A percentile compares a stretch with the other conserved stretches of the same genome.
phyloP scores from a whole-genome alignment of 1,140 invertebrate genomes.

The Drosophila parabipectinata region DNA sequence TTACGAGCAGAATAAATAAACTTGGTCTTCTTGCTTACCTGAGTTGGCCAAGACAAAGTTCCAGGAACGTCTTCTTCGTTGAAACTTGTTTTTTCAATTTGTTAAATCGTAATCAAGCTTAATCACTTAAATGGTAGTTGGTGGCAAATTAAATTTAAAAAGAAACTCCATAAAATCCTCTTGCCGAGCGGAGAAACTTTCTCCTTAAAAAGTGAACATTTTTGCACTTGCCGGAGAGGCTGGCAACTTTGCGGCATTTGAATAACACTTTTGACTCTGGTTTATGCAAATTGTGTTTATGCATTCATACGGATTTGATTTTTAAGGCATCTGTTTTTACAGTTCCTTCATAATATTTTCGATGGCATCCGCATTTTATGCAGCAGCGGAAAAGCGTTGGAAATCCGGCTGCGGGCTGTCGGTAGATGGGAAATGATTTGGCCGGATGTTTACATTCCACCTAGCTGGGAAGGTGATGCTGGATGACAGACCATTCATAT shows the following conservation, averaged over 20 bases:
- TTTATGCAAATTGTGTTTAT: slow-evolving; percentile 46
- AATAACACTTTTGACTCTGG: slow-evolving; percentile 5
- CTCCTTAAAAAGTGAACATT: not conserved
- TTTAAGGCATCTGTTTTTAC: slow-evolving; percentile 53
- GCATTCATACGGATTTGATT: slow-evolving; percentile 41
- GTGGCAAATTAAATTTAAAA: not conserved
- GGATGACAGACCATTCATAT: slow-evolving; percentile 41
- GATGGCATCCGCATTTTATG: slow-evolving; percentile 25
- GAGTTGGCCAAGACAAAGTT: slow-evolving; percentile 22
- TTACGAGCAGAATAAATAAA: slow-evolving; percentile 9
- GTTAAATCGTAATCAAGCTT: not conserved
- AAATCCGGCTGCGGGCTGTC: not conserved
- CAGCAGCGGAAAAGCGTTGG: slow-evolving; percentile 19
- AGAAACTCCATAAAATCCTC: not conserved
- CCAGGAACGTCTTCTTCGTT: not conserved
- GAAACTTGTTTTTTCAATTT: not conserved
- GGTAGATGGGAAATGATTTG: slow-evolving; percentile 13
- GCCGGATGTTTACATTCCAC: slow-evolving; percentile 37
- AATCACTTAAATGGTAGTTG: slow-evolving; percentile 6
- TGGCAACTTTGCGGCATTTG: slow-evolving; percentile 27
- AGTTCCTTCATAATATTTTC: slow-evolving; percentile 21
- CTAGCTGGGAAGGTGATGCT: slow-evolving; percentile 1
- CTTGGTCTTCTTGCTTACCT: slow-evolving; percentile 17
- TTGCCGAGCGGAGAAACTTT: slow-evolving; percentile 1
- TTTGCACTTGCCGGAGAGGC: not conserved